phyloP scores from a whole-genome alignment of 2,113 vertebrate species.

The Equus przewalskii region DNA sequence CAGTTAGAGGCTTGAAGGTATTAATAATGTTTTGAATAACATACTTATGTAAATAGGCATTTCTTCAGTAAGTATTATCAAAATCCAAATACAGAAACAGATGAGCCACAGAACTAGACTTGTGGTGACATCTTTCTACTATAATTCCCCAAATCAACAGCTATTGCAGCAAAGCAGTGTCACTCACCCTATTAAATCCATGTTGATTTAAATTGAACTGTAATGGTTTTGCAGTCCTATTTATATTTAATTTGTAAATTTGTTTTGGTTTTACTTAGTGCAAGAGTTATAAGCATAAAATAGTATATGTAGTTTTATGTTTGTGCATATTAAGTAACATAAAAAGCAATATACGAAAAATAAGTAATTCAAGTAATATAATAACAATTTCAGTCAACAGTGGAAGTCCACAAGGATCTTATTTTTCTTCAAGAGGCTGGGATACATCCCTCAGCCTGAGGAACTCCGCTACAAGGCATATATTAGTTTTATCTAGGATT shows the following conservation, averaged over 20 bases:
- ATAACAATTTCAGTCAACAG: not conserved
- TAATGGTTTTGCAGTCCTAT: not conserved
- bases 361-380: not conserved
- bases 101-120: not conserved
- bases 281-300: constrained; percentile 41
- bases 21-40: not conserved
- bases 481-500: constrained; percentile 7
- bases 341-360: not conserved
- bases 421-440: not conserved
- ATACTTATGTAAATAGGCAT: not conserved
- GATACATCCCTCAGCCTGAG: not conserved
- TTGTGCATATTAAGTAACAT: not conserved
- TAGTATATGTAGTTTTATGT: not conserved
- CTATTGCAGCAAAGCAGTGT: constrained; percentile 3
- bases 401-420: not conserved
- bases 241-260: constrained; percentile 36
- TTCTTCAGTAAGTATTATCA: not conserved
- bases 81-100: constrained; percentile 44
- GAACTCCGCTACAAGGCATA: not conserved
- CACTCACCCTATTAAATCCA: not conserved
- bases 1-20: not conserved
- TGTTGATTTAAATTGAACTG: not conserved
- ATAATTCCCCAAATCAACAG: not conserved
- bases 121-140: not conserved
- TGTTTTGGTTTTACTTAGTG: constrained; percentile 8